Evolutionary conservation across 2,797 vertebrate species (phyloP).

Genomic region (Gephyroberyx darwinii): DNA sequence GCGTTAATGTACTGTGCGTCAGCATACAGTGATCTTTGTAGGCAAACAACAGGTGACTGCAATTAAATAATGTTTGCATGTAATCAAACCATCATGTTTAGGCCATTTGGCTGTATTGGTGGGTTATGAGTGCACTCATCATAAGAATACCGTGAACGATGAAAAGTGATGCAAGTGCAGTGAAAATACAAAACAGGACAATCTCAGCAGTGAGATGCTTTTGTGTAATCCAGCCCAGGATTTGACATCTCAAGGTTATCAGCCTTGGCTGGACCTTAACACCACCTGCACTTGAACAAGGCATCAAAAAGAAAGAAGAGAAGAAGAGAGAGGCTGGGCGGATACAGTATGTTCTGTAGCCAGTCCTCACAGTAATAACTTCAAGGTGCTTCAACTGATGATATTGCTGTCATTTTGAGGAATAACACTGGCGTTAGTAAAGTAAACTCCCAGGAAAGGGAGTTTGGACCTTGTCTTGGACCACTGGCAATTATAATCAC

Average conservation of each 20-base stretch:
- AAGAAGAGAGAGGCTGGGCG: background rate
- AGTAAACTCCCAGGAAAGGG: slow-evolving; percentile 48
- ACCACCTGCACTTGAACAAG: slow-evolving; percentile 56
- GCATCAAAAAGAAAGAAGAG: background rate
- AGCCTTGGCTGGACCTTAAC: slow-evolving; percentile 36
- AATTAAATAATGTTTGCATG: background rate
- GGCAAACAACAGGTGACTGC: background rate
- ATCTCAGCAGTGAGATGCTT: slow-evolving; percentile 33
- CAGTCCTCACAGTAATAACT: slow-evolving; percentile 31
- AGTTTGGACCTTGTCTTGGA: slow-evolving; percentile 2
- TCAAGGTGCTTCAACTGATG: slow-evolving; percentile 26
- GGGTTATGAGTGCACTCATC: background rate
- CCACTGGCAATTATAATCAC: background rate
- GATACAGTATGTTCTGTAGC: slow-evolving; percentile 8
- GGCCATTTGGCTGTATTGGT: background rate
- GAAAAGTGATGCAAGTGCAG: background rate
- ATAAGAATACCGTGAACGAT: background rate
- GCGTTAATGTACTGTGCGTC: background rate
- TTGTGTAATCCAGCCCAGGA: slow-evolving; percentile 50
- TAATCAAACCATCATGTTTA: background rate
- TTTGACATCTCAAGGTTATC: slow-evolving; percentile 45
- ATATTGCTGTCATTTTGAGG: slow-evolving; percentile 16
- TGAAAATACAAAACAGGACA: slow-evolving; percentile 6
- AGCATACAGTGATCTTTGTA: background rate
- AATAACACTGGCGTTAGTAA: background rate